Evolutionary conservation across 1,140 invertebrate genomes (phyloP), one percentile per base, ranked within the genome.

Genomic region (Drosophila equinoxialis): DNA sequence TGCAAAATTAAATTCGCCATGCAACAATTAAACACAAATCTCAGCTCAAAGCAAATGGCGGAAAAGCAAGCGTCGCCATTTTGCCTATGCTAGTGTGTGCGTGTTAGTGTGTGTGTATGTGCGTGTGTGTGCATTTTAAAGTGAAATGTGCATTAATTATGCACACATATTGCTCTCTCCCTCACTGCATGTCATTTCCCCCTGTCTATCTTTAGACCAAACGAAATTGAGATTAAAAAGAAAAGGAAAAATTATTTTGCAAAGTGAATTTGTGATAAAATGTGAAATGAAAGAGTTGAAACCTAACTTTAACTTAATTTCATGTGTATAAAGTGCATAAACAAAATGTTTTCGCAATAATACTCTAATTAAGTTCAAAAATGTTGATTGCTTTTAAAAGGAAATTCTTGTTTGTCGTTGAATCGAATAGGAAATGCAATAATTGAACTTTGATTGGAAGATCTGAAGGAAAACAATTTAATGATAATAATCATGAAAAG

Each of bases 1-100:
- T 74, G 83, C 77, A 80, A 30, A 87, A 90, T 77, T 90, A 77
- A 85, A 90, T 82, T 65, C 73, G 63, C 73, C 73, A 74, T 81
- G 80, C 87, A 90, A 90, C 87, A 90, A 90, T 90, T 90, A 90
- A 90, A 90, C 82, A 73, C 87, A 90, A 90, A 90, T 90, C 87
- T 90, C 79, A 74, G 75, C 77, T 84, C 78, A 65, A 89, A 83
- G 73, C 84, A 80, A 77, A 69, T 71, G 59, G 64, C 55, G 81
- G 64, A 74, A 86, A 79, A 73, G 74, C 69, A 81, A 67, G 66
- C 84, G 77, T 78, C 70, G 80, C 80, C 80, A 87, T 84, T 79
- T 83, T 89, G 65, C 65, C 33, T 67, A 23, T n/a, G 41, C 37
- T 45, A 51, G 30, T 68, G 54, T 55, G 58, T 76, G 63, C 45